These are phyloP conservation scores for Hydrochoerus hydrochaeris DNA, from an alignment of 2,113 vertebrate species.

Conservation along the genomic window DNA sequence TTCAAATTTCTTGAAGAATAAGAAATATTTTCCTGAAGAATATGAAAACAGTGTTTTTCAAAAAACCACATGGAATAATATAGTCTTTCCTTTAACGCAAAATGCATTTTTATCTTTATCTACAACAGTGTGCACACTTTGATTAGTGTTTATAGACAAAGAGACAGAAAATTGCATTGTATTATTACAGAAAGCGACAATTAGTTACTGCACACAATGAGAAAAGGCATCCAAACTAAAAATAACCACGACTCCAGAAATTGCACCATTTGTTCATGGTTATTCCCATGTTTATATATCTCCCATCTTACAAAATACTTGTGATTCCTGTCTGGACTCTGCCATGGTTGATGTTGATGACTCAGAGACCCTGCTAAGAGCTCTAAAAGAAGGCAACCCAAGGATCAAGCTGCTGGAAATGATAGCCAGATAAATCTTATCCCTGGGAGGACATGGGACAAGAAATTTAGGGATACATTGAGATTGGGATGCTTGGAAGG, in stretches of 20 bases:
- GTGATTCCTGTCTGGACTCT: too few relatives aligned
- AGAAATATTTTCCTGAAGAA: neutral
- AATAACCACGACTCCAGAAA: too few relatives aligned
- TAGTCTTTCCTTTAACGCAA: neutral
- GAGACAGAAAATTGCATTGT: too few relatives aligned
- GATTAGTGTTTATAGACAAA: too few relatives aligned
- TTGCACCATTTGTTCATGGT: too few relatives aligned
- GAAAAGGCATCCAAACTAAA: too few relatives aligned
- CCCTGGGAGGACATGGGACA: neutral
- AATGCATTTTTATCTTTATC: neutral
- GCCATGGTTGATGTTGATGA: too few relatives aligned
- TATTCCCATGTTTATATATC: too few relatives aligned
- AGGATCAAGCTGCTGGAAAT: neutral
- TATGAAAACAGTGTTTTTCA: neutral
- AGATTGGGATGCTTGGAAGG: neutral
- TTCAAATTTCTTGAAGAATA: neutral
- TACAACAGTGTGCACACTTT: neutral
- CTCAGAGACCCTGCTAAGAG: neutral
- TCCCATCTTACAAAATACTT: too few relatives aligned
- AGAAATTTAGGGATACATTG: rapidly evolving
- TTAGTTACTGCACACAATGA: too few relatives aligned
- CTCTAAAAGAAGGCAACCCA: neutral
- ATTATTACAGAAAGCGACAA: too few relatives aligned
- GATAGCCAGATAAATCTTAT: neutral
- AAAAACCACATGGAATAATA: neutral